phyloP scores from a whole-genome alignment of 2,888 invertebrate species.

The Trissolcus japonicus region DNA sequence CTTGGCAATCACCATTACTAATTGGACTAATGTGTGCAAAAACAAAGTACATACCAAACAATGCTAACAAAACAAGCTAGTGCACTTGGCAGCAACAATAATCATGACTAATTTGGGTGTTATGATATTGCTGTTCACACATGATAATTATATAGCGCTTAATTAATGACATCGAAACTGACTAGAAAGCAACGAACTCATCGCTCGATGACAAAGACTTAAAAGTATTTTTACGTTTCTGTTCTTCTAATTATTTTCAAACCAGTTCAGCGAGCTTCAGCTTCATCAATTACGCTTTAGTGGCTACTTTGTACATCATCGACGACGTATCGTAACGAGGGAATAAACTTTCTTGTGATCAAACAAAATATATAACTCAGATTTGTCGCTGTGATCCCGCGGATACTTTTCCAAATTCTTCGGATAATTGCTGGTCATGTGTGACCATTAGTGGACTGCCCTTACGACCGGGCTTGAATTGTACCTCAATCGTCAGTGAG shows the following conservation, averaged over 20 bases:
- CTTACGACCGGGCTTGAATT: slow-evolving; percentile 28
- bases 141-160: slow-evolving; percentile 25
- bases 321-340: slow-evolving; percentile 45
- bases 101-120: slow-evolving; percentile 21
- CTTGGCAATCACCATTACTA: slow-evolving; percentile 20
- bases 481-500: slow-evolving; percentile 23
- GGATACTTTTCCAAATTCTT: slow-evolving; percentile 50
- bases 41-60: slow-evolving; percentile 7
- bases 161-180: slow-evolving; percentile 36
- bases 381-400: slow-evolving; percentile 40
- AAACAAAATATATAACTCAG: slow-evolving; percentile 44
- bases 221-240: slow-evolving; percentile 50
- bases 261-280: slow-evolving; percentile 52
- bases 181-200: slow-evolving; percentile 1
- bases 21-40: slow-evolving; percentile 32
- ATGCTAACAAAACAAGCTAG: not conserved
- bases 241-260: slow-evolving; percentile 52
- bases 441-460: slow-evolving; percentile 13
- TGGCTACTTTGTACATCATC: slow-evolving; percentile 52
- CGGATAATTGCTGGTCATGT: slow-evolving; percentile 48
- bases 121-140: not conserved
- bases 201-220: slow-evolving; percentile 37
- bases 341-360: slow-evolving; percentile 45
- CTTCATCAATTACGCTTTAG: slow-evolving; percentile 54
- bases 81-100: slow-evolving; percentile 12